Evolutionary conservation across 1,140 invertebrate species (phyloP), one percentile per base, ranked within the genome.

Genomic region (Hylaeus anthracinus): DNA sequence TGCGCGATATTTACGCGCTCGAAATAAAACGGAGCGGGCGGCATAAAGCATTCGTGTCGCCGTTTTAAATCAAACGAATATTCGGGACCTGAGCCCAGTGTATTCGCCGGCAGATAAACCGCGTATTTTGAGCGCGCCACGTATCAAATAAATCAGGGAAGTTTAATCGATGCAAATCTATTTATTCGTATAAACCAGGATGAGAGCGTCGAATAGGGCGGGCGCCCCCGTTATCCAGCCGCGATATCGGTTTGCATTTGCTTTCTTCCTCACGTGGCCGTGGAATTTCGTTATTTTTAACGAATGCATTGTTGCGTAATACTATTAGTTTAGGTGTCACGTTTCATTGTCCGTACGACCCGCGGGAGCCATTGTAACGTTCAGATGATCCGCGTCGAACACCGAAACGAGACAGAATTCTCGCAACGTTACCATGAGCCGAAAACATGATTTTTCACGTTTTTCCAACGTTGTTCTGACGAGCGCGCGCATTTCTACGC

Each of bases 121-220:
- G 58, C 26, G 41, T 12, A 15, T 64, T 72, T 48, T 12, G n/a
- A 72, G 48, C 45, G 75, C 3, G 14, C 66, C 15, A 48, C 37
- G 56, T 63, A 53, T 53, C 75, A 8, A 53, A 43, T 71, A 56
- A 72, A 79, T 65, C 77, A 10, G 14, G 15, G 26, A n/a, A 12
- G 15, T 72, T 72, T 72, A 53, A 72, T 65, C 60, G 70, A 72
- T 56, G 69, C 9, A 48, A 66, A 79, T 79, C 71, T 73, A 45
- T 72, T 79, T 72, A 64, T 14, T 56, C 51, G 60, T 39, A 64
- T 58, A 48, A 58, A 55, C 9, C 10, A 15, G 75, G 37, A 61
- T 51, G 41, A 61, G 65, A 61, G 12, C 64, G 53, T 69, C 43
- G 8, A 45, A 78, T 65, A 26, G 45, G 26, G 51, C 39, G 56